Conservation (phyloP, 2,797 vertebrate species). For the Hephaestus fuliginosus region DNA sequence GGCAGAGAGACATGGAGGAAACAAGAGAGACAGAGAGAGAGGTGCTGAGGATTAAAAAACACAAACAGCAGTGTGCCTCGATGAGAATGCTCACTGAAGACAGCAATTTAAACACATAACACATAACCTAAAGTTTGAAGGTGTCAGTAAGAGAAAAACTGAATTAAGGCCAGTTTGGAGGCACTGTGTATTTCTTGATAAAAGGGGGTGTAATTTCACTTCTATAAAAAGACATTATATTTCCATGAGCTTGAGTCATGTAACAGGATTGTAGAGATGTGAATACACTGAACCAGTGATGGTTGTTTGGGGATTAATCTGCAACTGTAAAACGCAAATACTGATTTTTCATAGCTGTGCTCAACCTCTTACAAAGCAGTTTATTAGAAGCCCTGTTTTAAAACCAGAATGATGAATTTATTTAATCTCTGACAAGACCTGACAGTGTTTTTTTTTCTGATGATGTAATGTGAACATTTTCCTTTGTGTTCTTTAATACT, state of each 20-base stretch:
- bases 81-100: neutral
- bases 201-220: no score
- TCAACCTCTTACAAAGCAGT: neutral
- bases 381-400: neutral
- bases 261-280: no score
- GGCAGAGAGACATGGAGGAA: conserved; percentile 3
- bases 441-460: no score
- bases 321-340: no score
- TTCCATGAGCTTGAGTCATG: no score
- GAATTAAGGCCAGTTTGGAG: neutral
- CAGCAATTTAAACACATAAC: neutral
- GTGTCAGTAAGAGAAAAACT: neutral
- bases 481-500: no score
- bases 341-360: no score
- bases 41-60: neutral
- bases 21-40: neutral
- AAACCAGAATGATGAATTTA: neutral
- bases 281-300: no score
- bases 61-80: neutral
- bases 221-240: no score
- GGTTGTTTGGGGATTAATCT: no score
- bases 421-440: neutral
- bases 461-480: no score
- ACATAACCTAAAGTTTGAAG: neutral
- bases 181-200: no score